Base-by-base conservation (phyloP, 2,888 invertebrate species). In the Agelastica alni region DNA sequence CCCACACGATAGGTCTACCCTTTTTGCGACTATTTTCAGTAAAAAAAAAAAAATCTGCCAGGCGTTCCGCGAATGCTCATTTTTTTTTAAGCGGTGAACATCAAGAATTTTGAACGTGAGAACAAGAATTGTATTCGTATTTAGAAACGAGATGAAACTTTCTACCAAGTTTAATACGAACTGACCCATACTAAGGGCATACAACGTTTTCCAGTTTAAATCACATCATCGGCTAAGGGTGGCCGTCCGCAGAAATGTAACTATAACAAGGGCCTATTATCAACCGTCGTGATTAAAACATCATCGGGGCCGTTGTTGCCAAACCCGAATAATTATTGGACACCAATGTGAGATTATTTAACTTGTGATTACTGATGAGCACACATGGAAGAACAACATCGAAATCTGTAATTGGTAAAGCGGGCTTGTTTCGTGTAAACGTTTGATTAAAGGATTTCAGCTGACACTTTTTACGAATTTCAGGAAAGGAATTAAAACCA, bases 291-390 rank as follows among this genome's bases (percentile, higher is more conserved):
- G 46, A 52, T 52, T 52, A 46, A 45, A 46, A 41, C 41, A 39
- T 18, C 46, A 39, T 31, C 32, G 32, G 26, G 14, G 14, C 44
- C 14, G 9, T 22, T 37, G 45, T 30, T 28, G 10, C 32, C 18
- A 9, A 28, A 18, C 17, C 45, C 31, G 45, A 45, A 20, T 45
- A 45, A 31, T 45, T 32, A 32, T 43, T 55, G 44, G 45, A 39
- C 43, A 44, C 28, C 20, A 28, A 31, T 36, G 42, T 53, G 14
- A 34, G 44, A 53, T 48, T 53, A 47, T 56, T 56, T 56, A 43
- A 48, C 51, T 56, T 58, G 46, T 45, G 47, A 54, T 53, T 54
- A 62, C 18, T 36, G 36, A 36, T 14, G n/a, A 16, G 36, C 9
- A 36, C 34, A 36, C 7, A 36, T n/a, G 14, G 22, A 26, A 9